Evolutionary conservation across 2,113 vertebrate species (phyloP), one percentile per base, ranked within the genome.

Genomic region (Xenopus laevis): DNA sequence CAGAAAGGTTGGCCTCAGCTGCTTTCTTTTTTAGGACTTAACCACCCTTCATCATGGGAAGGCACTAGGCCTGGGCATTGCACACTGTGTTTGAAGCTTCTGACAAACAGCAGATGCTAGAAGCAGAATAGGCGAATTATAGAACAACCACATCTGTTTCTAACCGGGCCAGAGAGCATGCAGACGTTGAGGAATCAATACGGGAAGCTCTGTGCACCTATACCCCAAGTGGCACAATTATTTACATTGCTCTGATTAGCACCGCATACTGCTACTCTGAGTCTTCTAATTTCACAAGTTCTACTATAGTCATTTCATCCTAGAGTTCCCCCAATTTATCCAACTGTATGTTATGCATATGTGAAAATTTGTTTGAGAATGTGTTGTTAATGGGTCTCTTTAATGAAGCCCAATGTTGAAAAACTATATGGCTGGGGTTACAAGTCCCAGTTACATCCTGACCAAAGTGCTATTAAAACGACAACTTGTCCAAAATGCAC

Each of bases 1-100:
- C 30, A 47, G 18, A 68, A 60, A 55, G 21, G 27, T 13, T 58
- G 11, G 33, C 44, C 74, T 81, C n/a, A 71, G 67, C 76, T 68
- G 44, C 10, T 52, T 79, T 55, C 10, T 2, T 20, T 62, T 71
- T 64, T 15, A 77, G 78, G 8, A 78, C 10, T 13, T 59, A 47
- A 58, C 27, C 45, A 4, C 15, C 67, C 66, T 72, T 57, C 17
- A 65, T 77, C 7, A 61, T 68, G 50, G 63, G 12, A 63, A 20
- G 5, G 20, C 15, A 1, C n/a, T 7, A 60, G 17, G 58, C 79
- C 79, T 17, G 4, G 18, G 27, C 23, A 21, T 11, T 70, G 12
- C 57, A 18, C 50, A 67, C 7, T 2, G 79, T 78, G 71, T 55
- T 13, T 71, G 4, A 21, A 70, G 72, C 0, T 20, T 10, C 4